phyloP scores from a whole-genome alignment of 2,113 vertebrate species.

The Microtus oregoni region DNA sequence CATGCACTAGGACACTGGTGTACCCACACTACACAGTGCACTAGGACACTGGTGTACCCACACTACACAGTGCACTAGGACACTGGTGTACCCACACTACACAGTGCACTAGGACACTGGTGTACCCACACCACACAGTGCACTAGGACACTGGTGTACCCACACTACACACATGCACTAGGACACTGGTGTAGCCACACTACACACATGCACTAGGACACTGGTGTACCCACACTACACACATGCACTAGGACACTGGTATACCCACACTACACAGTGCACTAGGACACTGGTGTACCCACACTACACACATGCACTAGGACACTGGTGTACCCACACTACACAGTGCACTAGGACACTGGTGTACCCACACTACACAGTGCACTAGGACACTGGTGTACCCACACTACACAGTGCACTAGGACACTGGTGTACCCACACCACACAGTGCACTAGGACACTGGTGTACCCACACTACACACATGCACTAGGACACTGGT shows the following conservation, averaged over 20 bases:
- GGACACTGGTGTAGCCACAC: no score
- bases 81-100: no score
- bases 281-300: not conserved
- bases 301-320: not conserved
- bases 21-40: no score
- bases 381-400: not conserved
- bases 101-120: not conserved
- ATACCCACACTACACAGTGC: no score
- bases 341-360: not conserved
- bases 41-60: rapidly evolving
- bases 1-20: not conserved
- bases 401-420: no score
- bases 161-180: not conserved
- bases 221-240: no score
- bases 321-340: no score
- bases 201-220: not conserved
- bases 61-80: not conserved
- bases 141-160: not conserved
- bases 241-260: not conserved
- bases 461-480: no score
- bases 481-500: not conserved
- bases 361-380: no score
- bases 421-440: rapidly evolving
- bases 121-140: no score
- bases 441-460: not conserved